phyloP scores from a whole-genome alignment of 2,888 invertebrate species.

The Hemicrepidius hirtus region DNA sequence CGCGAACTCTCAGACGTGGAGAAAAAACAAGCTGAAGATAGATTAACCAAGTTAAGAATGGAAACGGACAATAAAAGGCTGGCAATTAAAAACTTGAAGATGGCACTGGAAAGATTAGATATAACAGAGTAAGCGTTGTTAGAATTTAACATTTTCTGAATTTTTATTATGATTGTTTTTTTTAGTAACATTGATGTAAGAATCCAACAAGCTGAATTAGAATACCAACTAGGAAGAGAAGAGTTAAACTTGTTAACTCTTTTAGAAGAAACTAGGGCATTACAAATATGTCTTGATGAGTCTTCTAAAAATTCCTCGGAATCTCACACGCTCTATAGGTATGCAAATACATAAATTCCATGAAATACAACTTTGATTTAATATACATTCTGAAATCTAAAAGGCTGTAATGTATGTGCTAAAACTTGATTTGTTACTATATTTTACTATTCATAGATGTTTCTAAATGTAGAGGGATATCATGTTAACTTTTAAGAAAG shows the following conservation, averaged over 20 bases:
- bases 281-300: conserved; percentile 86
- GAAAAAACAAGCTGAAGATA: conserved; percentile 76
- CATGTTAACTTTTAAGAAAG: too few relatives aligned
- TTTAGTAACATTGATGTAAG: conserved; percentile 90
- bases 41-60: conserved; percentile 75
- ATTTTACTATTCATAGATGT: too few relatives aligned
- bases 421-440: too few relatives aligned
- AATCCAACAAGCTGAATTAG: conserved; percentile 92
- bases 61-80: conserved; percentile 87
- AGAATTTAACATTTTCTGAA: background rate
- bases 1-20: conserved; percentile 74
- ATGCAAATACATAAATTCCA: conserved; percentile 39
- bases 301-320: conserved; percentile 69
- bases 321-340: conserved; percentile 71
- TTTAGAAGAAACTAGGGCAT: conserved; percentile 87
- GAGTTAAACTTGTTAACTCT: conserved; percentile 90
- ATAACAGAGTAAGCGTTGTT: conserved; percentile 86
- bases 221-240: conserved; percentile 91
- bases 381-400: too few relatives aligned
- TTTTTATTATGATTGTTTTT: conserved; percentile 58
- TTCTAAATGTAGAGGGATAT: too few relatives aligned
- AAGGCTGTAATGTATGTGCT: too few relatives aligned
- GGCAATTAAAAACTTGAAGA: conserved; percentile 87
- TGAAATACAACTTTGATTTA: background rate
- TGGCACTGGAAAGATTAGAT: conserved; percentile 87